phyloP scores from a whole-genome alignment of 2,113 vertebrate genomes.

The Scomber japonicus region DNA sequence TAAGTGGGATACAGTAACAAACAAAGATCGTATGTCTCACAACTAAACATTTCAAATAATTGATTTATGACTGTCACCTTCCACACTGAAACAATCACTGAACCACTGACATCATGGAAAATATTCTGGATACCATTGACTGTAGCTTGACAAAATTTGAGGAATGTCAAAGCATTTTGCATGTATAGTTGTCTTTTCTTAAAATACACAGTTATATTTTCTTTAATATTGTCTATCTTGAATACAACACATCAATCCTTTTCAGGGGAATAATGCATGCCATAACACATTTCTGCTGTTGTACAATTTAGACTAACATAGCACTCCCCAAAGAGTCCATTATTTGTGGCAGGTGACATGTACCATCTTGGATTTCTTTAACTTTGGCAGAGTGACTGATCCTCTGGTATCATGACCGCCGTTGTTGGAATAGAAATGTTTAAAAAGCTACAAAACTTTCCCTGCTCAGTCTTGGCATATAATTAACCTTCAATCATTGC shows the following conservation, averaged over 20 bases:
- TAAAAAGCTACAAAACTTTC: neutral
- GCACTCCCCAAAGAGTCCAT: neutral
- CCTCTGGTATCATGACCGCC: neutral
- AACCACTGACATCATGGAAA: too few relatives aligned
- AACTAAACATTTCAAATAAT: too few relatives aligned
- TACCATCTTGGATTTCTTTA: neutral
- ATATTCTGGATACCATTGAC: too few relatives aligned
- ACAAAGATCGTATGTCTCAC: too few relatives aligned
- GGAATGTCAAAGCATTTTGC: too few relatives aligned
- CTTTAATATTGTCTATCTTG: neutral
- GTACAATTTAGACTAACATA: neutral
- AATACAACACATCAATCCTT: neutral
- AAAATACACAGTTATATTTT: too few relatives aligned
- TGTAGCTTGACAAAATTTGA: too few relatives aligned
- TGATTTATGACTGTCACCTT: too few relatives aligned
- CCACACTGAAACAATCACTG: too few relatives aligned
- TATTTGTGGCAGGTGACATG: too few relatives aligned
- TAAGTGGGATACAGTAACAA: too few relatives aligned
- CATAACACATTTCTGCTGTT: neutral
- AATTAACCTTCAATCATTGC: constrained; percentile 64
- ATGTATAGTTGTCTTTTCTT: too few relatives aligned
- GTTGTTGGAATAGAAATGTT: constrained; percentile 10
- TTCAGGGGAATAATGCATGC: neutral
- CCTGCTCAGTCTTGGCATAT: constrained; percentile 27
- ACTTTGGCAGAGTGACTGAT: neutral